Evolutionary conservation across 2,888 invertebrate genomes (phyloP).

Genomic region (Agriopis leucophaearia): DNA sequence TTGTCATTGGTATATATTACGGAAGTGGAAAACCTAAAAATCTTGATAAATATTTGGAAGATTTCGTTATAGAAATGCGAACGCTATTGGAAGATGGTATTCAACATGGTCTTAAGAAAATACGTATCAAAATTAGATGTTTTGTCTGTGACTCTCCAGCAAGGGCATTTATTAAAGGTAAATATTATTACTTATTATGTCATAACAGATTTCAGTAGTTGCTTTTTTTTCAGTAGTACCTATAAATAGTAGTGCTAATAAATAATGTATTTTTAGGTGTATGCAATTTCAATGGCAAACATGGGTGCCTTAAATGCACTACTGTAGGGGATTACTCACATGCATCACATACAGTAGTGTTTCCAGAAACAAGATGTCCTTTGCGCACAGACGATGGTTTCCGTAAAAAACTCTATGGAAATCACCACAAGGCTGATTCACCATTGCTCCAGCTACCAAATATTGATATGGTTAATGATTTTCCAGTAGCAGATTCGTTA

Average conservation of each 20-base stretch:
- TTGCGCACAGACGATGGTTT: constrained; percentile 3
- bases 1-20: constrained; percentile 24
- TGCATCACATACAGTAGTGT: constrained; percentile 1
- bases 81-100: constrained; percentile 20
- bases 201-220: background rate
- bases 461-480: constrained; percentile 1
- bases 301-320: background rate
- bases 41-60: constrained; percentile 21
- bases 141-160: constrained; percentile 1
- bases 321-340: constrained; percentile 1
- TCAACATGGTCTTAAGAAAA: background rate
- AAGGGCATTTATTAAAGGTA: constrained; percentile 1
- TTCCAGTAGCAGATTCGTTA: too few relatives aligned
- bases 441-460: constrained; percentile 1
- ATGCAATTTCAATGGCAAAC: too few relatives aligned
- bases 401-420: constrained; percentile 3
- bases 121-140: constrained; percentile 1
- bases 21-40: constrained; percentile 28
- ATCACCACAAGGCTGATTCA: constrained; percentile 1
- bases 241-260: background rate
- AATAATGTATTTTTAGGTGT: background rate
- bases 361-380: constrained; percentile 1
- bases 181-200: constrained; percentile 1
- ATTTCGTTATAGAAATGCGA: constrained; percentile 24
- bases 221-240: constrained; percentile 1